Evolutionary conservation across 1,140 invertebrate species (phyloP).

Genomic region (Aphaenogaster floridana): DNA sequence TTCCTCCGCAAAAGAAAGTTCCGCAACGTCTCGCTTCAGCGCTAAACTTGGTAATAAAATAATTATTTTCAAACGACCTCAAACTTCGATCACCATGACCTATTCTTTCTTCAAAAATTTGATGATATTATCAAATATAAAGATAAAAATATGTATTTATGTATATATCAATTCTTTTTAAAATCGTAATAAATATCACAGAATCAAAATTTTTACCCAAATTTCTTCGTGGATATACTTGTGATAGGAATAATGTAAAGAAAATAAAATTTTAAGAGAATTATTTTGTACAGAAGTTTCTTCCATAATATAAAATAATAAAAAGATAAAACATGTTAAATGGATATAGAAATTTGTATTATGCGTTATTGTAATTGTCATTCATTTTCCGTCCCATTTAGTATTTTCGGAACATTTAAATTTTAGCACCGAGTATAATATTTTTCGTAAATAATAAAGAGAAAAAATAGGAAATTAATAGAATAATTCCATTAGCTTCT

Average conservation of each 20-base stretch:
- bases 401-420: background rate
- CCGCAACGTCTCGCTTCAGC: constrained; percentile 34
- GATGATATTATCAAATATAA: constrained; percentile 21
- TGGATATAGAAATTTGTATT: background rate
- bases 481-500: background rate
- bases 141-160: background rate
- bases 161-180: background rate
- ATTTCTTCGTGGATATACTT: background rate
- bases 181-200: background rate
- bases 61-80: constrained; percentile 65
- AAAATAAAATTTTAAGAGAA: background rate
- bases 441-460: background rate
- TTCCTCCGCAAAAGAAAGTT: constrained; percentile 52
- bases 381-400: background rate
- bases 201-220: background rate
- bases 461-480: background rate
- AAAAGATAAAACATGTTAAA: background rate
- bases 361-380: background rate
- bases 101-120: constrained; percentile 41
- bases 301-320: background rate
- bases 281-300: background rate
- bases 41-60: constrained; percentile 70
- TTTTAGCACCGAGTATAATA: background rate
- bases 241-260: background rate
- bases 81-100: constrained; percentile 55